Evolutionary conservation across 2,113 vertebrate genomes (phyloP).

Genomic region (Ciconia maguari): DNA sequence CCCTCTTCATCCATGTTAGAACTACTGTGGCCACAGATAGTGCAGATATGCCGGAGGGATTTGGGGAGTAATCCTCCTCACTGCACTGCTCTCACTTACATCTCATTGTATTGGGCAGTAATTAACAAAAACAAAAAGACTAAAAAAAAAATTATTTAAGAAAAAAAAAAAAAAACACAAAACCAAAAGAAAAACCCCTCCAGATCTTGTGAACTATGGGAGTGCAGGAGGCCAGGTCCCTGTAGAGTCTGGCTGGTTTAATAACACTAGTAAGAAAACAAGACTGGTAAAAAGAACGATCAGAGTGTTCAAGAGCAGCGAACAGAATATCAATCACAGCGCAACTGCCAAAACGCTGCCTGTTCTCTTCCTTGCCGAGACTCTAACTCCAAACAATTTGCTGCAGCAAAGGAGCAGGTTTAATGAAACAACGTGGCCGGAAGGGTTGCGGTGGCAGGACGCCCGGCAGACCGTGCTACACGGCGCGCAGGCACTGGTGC

Average conservation of each 20-base stretch:
- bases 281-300: background rate
- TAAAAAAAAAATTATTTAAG: background rate
- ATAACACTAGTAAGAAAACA: conserved; percentile 14
- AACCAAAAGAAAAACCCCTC: background rate
- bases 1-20: background rate
- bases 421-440: background rate
- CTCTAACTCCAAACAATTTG: background rate
- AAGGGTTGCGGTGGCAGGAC: background rate
- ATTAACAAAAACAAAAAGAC: background rate
- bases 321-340: conserved; percentile 3
- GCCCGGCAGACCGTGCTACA: accelerated
- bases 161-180: background rate
- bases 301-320: background rate
- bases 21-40: background rate
- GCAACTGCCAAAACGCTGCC: background rate
- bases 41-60: background rate
- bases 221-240: background rate
- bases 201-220: background rate
- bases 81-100: background rate
- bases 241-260: background rate
- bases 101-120: background rate
- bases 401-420: conserved; percentile 22
- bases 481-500: accelerated
- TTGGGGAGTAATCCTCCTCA: background rate
- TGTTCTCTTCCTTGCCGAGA: background rate